Conservation (phyloP, 1,140 invertebrate species). For the Spodoptera frugiperda region DNA sequence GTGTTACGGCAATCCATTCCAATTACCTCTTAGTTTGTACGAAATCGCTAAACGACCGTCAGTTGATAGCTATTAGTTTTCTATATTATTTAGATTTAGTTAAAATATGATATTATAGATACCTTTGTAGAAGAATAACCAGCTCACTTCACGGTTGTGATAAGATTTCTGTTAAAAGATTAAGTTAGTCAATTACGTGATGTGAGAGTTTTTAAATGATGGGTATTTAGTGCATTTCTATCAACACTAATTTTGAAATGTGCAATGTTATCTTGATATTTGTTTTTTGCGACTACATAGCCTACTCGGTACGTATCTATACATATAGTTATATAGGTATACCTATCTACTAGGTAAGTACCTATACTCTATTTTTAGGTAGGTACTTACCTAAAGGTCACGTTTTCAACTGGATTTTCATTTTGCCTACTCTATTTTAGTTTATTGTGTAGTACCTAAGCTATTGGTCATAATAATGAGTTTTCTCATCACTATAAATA, state of each 20-base stretch:
- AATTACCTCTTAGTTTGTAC: conserved; percentile 24
- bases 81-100: too few species aligned
- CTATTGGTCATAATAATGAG: not conserved
- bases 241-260: not conserved
- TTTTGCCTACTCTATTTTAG: not conserved
- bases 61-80: too few species aligned
- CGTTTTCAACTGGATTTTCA: not conserved
- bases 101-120: too few species aligned
- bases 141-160: conserved; percentile 23
- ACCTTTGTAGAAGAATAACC: not conserved
- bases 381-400: too few species aligned
- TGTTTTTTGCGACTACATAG: not conserved
- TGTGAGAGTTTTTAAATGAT: not conserved
- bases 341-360: too few species aligned
- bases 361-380: too few species aligned
- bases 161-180: conserved; percentile 3
- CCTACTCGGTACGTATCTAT: too few species aligned
- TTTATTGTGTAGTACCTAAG: not conserved
- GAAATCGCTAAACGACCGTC: too few species aligned
- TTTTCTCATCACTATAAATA: conserved; percentile 34
- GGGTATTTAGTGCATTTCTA: not conserved
- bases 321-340: too few species aligned
- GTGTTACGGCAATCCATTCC: conserved; percentile 1
- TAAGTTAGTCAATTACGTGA: not conserved
- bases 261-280: conserved; percentile 4